phyloP scores from a whole-genome alignment of 2,888 invertebrate genomes.

The Chirona hameri region DNA sequence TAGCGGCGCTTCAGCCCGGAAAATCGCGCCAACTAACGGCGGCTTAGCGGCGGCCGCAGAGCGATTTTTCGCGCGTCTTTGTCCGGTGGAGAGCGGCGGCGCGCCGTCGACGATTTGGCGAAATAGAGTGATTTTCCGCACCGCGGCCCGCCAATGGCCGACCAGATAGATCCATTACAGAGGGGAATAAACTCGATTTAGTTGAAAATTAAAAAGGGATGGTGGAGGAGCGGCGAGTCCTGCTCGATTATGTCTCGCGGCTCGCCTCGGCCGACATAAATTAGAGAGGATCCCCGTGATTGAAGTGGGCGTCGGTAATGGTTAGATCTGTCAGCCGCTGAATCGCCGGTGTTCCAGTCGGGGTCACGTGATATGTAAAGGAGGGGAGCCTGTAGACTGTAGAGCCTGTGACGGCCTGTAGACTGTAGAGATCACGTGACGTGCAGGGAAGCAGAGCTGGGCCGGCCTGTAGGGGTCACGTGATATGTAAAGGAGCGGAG shows the following conservation, averaged over 20 bases:
- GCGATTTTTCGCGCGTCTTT: conserved; percentile 27
- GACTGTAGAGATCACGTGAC: no score
- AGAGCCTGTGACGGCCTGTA: no score
- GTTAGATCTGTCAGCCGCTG: background rate
- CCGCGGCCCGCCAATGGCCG: background rate
- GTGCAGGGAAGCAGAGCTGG: no score
- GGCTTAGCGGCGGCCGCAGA: conserved; percentile 24
- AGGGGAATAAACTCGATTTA: conserved; percentile 12
- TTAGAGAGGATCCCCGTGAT: background rate
- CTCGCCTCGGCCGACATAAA: background rate
- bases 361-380: background rate
- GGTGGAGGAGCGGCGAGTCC: background rate
- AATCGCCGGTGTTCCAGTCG: background rate
- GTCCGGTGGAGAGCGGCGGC: background rate
- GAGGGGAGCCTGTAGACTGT: no score
- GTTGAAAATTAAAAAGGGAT: conserved; percentile 28
- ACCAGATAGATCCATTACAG: conserved; percentile 28
- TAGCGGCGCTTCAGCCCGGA: background rate
- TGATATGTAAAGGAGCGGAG: no score
- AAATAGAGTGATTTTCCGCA: conserved; percentile 25
- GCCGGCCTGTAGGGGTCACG: no score
- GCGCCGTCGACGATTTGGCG: conserved; percentile 24
- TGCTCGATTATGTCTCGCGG: background rate
- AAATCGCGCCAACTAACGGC: conserved; percentile 23
- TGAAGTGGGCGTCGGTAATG: background rate